Evolutionary conservation across 1,140 invertebrate genomes (phyloP).

Genomic region (Xylocopa sonorina): DNA sequence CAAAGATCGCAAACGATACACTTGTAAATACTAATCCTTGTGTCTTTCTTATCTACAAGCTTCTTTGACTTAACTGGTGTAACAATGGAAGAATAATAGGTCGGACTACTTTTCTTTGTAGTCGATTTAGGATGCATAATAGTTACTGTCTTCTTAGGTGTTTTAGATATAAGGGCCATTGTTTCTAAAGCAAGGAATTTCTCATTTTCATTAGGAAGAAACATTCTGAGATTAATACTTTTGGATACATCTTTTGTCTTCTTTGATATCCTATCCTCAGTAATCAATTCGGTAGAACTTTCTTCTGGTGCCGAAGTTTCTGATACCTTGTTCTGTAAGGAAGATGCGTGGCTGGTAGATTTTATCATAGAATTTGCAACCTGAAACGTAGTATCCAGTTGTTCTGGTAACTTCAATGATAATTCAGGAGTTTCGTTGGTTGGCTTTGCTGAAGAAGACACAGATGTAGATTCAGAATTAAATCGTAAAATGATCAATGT

Average conservation of each 20-base stretch:
- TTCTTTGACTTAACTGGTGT: not conserved
- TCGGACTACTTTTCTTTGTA: not conserved
- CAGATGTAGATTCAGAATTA: not conserved
- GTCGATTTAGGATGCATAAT: not conserved
- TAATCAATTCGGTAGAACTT: not conserved
- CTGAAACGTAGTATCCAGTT: not conserved
- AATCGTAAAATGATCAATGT: not conserved
- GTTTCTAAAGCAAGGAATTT: not conserved
- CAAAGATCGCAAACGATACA: constrained; percentile 34
- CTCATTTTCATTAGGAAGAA: not conserved
- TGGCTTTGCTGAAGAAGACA: not conserved
- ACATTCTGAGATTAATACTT: not conserved
- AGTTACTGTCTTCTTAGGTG: not conserved
- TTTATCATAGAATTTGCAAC: not conserved
- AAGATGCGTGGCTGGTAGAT: not conserved
- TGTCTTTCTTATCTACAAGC: not conserved
- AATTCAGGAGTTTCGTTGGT: not conserved
- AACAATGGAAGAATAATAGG: not conserved
- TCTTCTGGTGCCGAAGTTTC: not conserved
- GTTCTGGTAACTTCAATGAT: not conserved
- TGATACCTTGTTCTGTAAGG: too few relatives aligned
- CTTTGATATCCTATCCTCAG: too few relatives aligned
- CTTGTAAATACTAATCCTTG: not conserved
- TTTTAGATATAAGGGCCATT: not conserved
- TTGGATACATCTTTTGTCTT: not conserved